Evolutionary conservation across 2,888 invertebrate genomes (phyloP), one percentile per base, ranked within the genome.

Genomic region (Laothoe populi): DNA sequence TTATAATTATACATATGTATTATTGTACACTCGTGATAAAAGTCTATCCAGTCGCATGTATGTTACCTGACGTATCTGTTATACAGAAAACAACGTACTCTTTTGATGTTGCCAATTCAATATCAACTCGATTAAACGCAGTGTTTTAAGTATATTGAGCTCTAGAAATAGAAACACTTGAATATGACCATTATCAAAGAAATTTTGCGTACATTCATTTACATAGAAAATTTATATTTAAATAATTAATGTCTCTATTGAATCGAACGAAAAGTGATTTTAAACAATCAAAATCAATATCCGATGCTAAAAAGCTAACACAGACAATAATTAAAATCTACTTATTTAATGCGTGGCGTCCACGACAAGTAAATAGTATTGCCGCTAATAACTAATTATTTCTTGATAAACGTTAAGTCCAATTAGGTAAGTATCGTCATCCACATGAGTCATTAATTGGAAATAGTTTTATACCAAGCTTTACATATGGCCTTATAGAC

Each of bases 381-480:
- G 31, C 57, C 63, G 61, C 63, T 64, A 64, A 66, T 46, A 63
- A 64, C 62, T 67, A 66, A 66, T 67, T 64, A 64, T 62, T 40
- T 61, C 60, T 66, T 64, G 63, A 67, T 62, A 66, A 66, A 61
- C 65, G 66, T 63, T 53, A 57, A 40, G 57, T 31, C 42, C 49
- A 48, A 63, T 63, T 60, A 63, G n/a, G 60, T 57, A 57, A 31
- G 19, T 48, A 24, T 19, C 44, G 53, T 26, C 57, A 57, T 57
- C 42, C 38, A 35, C 19, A 19, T 49, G 38, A 40, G 38, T 58
- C 38, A 58, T 60, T 62, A 60, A 60, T 40, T 60, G 23, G 23
- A 49, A 40, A 60, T 40, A 49, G 40, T 42, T 26, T 26, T 26
- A 38, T 42, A 49, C 49, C 42, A 16, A 24, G 16, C 26, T 40